Base-by-base conservation (phyloP, 2,888 invertebrate species). In the Unio delphinus region DNA sequence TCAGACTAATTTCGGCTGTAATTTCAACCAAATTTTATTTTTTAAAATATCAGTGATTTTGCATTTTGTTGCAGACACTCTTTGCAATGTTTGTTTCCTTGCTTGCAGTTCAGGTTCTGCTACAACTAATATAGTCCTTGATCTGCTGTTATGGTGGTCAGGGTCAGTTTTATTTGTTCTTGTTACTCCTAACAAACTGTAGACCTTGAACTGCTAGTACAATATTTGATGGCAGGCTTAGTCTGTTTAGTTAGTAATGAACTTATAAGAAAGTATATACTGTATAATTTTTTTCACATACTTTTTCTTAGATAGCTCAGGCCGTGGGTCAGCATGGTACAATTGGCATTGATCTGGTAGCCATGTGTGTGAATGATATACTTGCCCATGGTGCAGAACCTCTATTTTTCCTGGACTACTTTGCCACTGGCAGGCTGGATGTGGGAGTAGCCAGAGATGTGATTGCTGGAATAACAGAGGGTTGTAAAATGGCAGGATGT, bases 311-410 rank as follows among this genome's bases (percentile, higher is more conserved):
- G 96, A 93, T 98, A 80, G 96, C 98, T 0, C 93, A 96, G 86
- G 92, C 93, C 72, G 93, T 94, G 87, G 92, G 93, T 23, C 93
- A 94, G 68, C 97, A 96, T 90, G 93, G 94, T 83, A 94, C 94
- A 0, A 93, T 99, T 68, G 99, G 99, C 0, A 94, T 96, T 82
- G 99, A 99, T 90, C 92, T 99, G 55, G 97, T 99, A 3, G 99
- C 98, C 6, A 98, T 98, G 97, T 98, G 98, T 87, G 98, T 96
- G 62, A 99, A 99, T 91, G 98, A 99, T 90, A 94, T 99, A 66
- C 91, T 99, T 64, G 97, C 97, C 80, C 95, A 97, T 74, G 98
- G 98, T 61, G 99, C 98, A 0, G 96, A 97, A 84, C 98, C 99
- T 0, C 92, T 99, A 79, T 98, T 96, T 82, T 99, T 99, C 91